phyloP scores from a whole-genome alignment of 1,140 invertebrate genomes.

The Drosophila punjabiensis region DNA sequence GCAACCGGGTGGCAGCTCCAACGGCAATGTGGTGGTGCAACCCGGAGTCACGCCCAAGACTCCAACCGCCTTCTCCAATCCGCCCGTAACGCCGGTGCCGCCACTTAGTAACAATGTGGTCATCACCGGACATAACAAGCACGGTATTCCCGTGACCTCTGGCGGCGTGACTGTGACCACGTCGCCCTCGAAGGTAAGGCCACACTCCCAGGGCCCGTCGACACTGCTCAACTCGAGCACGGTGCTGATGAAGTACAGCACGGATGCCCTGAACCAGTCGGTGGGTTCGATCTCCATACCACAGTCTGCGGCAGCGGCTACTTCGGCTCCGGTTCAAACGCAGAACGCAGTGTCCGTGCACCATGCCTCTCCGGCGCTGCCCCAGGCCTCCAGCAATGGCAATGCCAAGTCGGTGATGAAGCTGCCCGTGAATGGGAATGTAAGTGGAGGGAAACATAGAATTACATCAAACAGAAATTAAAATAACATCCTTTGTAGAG shows the following conservation, averaged over 20 bases:
- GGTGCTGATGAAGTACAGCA: conserved; percentile 82
- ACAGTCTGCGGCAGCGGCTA: conserved; percentile 24
- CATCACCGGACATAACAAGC: conserved; percentile 86
- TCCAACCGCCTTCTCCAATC: conserved; percentile 56
- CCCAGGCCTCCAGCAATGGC: conserved; percentile 70
- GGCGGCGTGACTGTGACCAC: conserved; percentile 89
- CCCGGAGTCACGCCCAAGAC: conserved; percentile 74
- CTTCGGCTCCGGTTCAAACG: conserved; percentile 18
- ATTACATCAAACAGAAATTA: too few species aligned
- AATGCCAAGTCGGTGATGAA: conserved; percentile 85
- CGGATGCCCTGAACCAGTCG: conserved; percentile 83
- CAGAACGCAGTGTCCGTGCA: conserved; percentile 82
- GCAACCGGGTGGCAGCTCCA: conserved; percentile 75
- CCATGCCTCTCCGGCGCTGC: conserved; percentile 82
- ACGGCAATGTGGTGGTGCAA: conserved; percentile 77
- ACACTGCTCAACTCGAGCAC: conserved; percentile 84
- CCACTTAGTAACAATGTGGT: conserved; percentile 85
- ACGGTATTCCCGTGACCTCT: conserved; percentile 86
- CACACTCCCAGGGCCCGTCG: conserved; percentile 86
- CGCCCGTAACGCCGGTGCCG: conserved; percentile 82
- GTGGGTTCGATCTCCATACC: conserved; percentile 81
- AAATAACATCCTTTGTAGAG: conserved; percentile 35
- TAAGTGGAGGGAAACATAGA: conserved; percentile 17
- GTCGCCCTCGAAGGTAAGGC: conserved; percentile 86
- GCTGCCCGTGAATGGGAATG: conserved; percentile 80